phyloP scores from a whole-genome alignment of 1,140 invertebrate species.

The Ylistrum balloti region DNA sequence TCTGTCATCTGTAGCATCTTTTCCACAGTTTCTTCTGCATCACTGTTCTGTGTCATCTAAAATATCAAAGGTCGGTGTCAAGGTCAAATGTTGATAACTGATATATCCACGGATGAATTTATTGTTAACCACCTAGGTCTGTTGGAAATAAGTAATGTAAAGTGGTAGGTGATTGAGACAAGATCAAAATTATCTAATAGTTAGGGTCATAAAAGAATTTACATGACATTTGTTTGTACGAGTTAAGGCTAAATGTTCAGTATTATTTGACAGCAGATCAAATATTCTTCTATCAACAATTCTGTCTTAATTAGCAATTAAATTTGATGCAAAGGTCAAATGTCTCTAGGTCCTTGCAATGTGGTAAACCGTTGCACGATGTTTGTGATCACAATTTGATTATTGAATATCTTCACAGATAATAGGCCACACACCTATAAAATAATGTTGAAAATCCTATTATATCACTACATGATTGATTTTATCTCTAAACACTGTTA shows the following conservation, averaged over 20 bases:
- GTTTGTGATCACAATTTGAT: neutral
- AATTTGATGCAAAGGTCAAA: too few species aligned
- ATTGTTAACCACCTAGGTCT: too few species aligned
- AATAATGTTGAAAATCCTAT: neutral
- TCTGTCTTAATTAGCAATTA: too few species aligned
- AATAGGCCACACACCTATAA: neutral
- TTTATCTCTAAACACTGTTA: neutral
- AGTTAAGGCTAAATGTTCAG: neutral
- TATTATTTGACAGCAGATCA: neutral
- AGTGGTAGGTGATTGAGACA: too few species aligned
- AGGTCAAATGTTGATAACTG: neutral
- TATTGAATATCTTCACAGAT: neutral
- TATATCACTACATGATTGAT: neutral
- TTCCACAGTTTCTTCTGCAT: slow-evolving; percentile 50
- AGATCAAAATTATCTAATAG: too few species aligned
- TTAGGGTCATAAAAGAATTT: too few species aligned
- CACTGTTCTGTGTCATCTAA: slow-evolving; percentile 50
- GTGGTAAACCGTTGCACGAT: too few species aligned
- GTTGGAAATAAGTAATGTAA: too few species aligned
- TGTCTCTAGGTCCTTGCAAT: too few species aligned
- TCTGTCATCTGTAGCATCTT: slow-evolving; percentile 57
- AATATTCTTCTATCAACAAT: too few species aligned
- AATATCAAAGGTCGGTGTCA: neutral
- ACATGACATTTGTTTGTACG: too few species aligned
- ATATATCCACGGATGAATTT: too few species aligned